These are phyloP conservation scores for Dasypus novemcinctus DNA, from an alignment of 2,113 vertebrate species.

Conservation along the genomic window DNA sequence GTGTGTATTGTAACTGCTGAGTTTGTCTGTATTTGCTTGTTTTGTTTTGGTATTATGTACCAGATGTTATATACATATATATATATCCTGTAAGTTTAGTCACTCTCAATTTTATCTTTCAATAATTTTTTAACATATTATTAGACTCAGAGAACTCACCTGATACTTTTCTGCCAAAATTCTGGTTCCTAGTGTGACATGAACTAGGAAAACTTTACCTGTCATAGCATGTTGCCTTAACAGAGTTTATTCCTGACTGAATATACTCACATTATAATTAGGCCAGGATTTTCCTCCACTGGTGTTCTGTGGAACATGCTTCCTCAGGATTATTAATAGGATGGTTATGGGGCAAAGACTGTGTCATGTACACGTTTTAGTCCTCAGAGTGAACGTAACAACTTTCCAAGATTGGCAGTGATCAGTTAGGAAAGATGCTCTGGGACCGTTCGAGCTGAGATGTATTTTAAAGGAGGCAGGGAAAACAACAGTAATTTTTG, in stretches of 20 bases:
- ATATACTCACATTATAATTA: background rate
- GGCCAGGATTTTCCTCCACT: background rate
- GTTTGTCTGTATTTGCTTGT: background rate
- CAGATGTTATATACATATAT: background rate
- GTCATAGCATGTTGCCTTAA: background rate
- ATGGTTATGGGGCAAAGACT: accelerated
- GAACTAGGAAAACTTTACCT: background rate
- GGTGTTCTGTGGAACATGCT: background rate
- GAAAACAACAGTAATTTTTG: background rate
- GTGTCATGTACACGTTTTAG: background rate
- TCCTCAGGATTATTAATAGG: background rate
- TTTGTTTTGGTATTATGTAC: background rate
- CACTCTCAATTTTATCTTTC: background rate
- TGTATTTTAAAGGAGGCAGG: background rate
- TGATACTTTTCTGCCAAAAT: background rate
- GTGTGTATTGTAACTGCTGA: background rate
- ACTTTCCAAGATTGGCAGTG: background rate
- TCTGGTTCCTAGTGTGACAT: background rate
- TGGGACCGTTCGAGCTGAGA: background rate
- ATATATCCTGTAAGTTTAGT: background rate
- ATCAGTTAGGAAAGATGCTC: background rate
- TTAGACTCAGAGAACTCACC: background rate
- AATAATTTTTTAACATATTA: background rate
- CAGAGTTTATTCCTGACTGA: background rate
- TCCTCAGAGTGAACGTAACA: background rate